Evolutionary conservation across 2,113 vertebrate genomes (phyloP).

Genomic region (Apus apus): DNA sequence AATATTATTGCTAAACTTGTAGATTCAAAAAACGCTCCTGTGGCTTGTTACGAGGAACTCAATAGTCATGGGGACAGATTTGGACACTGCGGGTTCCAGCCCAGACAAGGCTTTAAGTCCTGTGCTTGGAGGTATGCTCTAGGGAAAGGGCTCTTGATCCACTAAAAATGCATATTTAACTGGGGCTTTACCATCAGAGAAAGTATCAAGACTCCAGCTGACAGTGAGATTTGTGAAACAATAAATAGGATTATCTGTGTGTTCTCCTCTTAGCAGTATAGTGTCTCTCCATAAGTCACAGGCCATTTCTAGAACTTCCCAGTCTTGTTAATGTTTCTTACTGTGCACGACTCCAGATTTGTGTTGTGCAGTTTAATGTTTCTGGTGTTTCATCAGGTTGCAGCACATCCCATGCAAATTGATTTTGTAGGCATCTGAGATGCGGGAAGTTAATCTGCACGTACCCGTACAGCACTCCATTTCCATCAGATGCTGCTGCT

Average conservation of each 20-base stretch:
- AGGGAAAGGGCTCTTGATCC: background rate
- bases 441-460: slow-evolving; percentile 73
- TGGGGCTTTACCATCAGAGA: fast-evolving
- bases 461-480: background rate
- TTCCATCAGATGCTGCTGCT: fast-evolving
- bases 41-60: slow-evolving; percentile 59
- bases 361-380: background rate
- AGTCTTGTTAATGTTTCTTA: background rate
- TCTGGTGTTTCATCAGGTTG: no score
- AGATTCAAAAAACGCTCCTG: slow-evolving; percentile 42
- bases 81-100: slow-evolving; percentile 32
- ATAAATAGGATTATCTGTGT: background rate
- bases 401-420: background rate
- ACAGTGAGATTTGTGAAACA: background rate
- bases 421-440: background rate
- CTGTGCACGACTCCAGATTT: no score
- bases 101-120: fast-evolving
- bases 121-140: background rate
- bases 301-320: background rate
- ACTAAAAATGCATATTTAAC: fast-evolving
- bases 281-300: background rate
- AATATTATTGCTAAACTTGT: background rate
- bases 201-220: background rate
- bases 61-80: slow-evolving; percentile 55
- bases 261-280: fast-evolving